Base-by-base conservation (phyloP, 2,113 vertebrate species). In the Tenebrosternarchus preto region DNA sequence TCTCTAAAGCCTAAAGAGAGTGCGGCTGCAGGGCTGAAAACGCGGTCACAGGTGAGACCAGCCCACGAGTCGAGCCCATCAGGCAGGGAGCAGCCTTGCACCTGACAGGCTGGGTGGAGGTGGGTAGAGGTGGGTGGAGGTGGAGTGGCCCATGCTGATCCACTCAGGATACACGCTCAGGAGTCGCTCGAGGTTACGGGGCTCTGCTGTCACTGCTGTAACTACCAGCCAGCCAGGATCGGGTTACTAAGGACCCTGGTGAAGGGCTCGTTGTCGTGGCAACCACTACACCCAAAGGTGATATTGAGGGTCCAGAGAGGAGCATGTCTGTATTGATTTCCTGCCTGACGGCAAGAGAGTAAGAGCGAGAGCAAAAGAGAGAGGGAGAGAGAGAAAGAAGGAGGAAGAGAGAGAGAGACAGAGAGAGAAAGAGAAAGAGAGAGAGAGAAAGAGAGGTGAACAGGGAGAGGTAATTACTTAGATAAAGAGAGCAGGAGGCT, bases 401-500 rank as follows among this genome's bases (percentile, higher is more conserved):
- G 22, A 36, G 61, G 59, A 46, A 25, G 22, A 22, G 56, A 85
- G 67, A 64, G 59, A 83, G 83, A 79, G 85, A 85, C 85, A 83
- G 88, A 89, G 84, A 87, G 85, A 82, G 83, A 73, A 83, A 73
- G 66, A 55, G 85, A 67, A 57, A 88, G 84, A 73, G 87, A 87
- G 50, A 31, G 80, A 61, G 16, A 88, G 87, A 67, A 85, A 90
- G 86, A 89, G 90, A 91, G 57, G n/a, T 33, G 29, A 73, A 17
- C 19, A 20, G 60, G 29, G 73, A 8, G 12, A 25, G 60, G 19
- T 31, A 43, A 33, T 24, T 67, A 63, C 27, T 27, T 55, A 81
- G 31, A 77, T 15, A 82, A 22, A 29, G 64, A 87, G 80, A 60
- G 84, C 9, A 60, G 53, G 3, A 64, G 33, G 50, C 66, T 16